Base-by-base conservation (phyloP, 2,888 invertebrate genomes). In the Dryadula phaetusa region DNA sequence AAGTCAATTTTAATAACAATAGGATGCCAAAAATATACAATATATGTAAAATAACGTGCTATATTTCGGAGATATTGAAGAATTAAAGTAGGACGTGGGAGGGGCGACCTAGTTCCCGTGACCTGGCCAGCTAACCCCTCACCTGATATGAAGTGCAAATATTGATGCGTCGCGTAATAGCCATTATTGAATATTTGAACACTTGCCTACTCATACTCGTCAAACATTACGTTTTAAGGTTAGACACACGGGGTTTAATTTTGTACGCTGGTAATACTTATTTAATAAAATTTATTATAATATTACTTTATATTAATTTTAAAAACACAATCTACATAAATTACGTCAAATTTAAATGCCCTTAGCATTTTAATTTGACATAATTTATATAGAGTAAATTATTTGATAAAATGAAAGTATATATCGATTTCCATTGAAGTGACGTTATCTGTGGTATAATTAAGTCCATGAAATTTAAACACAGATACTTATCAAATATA, bases 21-120 rank as follows among this genome's bases (percentile, higher is more conserved):
- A 37, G 10, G 56, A 10, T 56, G 56, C 56, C 56, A 56, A 40
- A 20, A 56, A 40, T 40, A 25, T 40, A n/a, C n/a, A 7, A 14
- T 1, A 25, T 56, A 56, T 10, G n/a, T 37, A 22, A 40, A 56
- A 37, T 40, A 40, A 40, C 16, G 56, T 16, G 22, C 40, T 40
- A 40, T 34, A 44, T 34, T 44, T 44, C 53, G 52, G 20, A 22
- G 53, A 32, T 52, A 66, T 61, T 42, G 60, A 58, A 53, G 32
- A 44, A 28, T 44, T 62, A 25, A 66, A 58, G 60, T 53, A 63
- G 62, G 58, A 37, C 69, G 72, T 74, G 72, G 75, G 67, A 69
- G 76, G 74, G 74, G 71, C 82, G 89, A 86, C 89, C 90, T 71
- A 89, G 78, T 84, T 90, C 76, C 70, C 77, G 77, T 86, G 88